Evolutionary conservation across 2,113 vertebrate genomes (phyloP), one percentile per base, ranked within the genome.

Genomic region (Microtus ochrogaster): DNA sequence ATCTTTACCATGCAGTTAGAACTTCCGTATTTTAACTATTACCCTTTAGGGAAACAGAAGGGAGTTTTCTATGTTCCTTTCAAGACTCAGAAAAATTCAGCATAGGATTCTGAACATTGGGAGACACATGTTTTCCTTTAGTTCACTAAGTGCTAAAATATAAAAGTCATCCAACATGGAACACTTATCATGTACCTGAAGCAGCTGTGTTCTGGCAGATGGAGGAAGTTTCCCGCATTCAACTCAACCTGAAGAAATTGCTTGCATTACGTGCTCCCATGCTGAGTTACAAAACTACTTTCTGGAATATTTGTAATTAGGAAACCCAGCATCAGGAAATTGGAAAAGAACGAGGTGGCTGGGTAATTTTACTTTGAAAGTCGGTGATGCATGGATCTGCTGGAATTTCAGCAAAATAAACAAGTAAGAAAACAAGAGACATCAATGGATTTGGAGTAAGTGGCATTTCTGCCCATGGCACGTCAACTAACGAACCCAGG

Each of bases 281-380:
- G 90, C 93, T 87, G 89, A 90, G 63, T 52, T 96, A 77, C 61
- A 97, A 77, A 85, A 2, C 73, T 89, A 91, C 17, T 39, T 97
- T 92, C 93, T 76, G 68, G 61, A 78, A 41, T 81, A 47, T 72
- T 96, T 78, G 83, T 82, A 96, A 97, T 97, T 90, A 96, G 83
- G 94, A 97, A 94, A 96, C 95, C 83, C 52, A 92, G 84, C 61
- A 95, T 95, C 84, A 52, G 79, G 78, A 97, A 98, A 94, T 66
- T 97, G 58, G 63, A 97, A 97, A 86, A 68, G 85, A n/a, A 83
- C 12, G 19, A 76, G n/a, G 72, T 33, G 73, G 10, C 52, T 17
- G 73, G 76, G 90, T 90, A 58, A 86, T 96, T 96, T 52, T 68
- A 74, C n/a, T 96, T 49, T 90, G 93, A 94, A 19, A 92, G 39